Conservation (phyloP, 2,888 invertebrate genomes). For the Cantharis rufa region DNA sequence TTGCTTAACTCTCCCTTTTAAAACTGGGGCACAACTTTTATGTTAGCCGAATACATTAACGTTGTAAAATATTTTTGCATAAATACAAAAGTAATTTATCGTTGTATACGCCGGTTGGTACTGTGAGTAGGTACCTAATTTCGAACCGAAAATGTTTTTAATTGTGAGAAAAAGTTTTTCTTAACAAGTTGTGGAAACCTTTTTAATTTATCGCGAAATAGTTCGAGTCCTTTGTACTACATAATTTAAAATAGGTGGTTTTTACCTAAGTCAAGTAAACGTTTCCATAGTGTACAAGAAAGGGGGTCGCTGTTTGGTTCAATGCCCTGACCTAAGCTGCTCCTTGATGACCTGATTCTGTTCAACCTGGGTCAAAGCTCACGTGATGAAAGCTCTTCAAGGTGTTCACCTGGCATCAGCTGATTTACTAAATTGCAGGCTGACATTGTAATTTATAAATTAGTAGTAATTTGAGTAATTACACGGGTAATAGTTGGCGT, state of each 20-base stretch:
- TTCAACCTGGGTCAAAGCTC: constrained; percentile 46
- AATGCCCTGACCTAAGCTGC: constrained; percentile 47
- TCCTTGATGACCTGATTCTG: constrained; percentile 46
- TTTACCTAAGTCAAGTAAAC: constrained; percentile 26
- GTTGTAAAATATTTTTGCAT: not conserved
- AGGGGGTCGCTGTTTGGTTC: constrained; percentile 37
- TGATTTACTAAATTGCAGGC: constrained; percentile 38
- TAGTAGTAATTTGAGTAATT: not conserved
- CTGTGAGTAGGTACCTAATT: not conserved
- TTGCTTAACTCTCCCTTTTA: not conserved
- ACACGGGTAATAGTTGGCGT: not conserved
- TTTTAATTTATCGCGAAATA: not conserved
- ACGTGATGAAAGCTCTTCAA: constrained; percentile 37
- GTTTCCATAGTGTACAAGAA: constrained; percentile 15
- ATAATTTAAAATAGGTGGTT: constrained; percentile 21
- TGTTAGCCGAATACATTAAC: not conserved
- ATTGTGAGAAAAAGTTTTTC: not conserved
- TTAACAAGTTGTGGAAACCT: not conserved
- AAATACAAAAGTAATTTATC: not conserved
- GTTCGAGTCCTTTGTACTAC: not conserved
- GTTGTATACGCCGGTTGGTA: not conserved
- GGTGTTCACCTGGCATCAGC: constrained; percentile 42
- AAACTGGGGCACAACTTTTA: not conserved
- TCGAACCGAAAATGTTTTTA: not conserved
- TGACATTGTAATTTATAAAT: not conserved